A percentile compares a stretch with the other conserved stretches of the same genome.
phyloP scores from a whole-genome alignment of 2,113 vertebrate genomes.

The Enhydra lutris region DNA sequence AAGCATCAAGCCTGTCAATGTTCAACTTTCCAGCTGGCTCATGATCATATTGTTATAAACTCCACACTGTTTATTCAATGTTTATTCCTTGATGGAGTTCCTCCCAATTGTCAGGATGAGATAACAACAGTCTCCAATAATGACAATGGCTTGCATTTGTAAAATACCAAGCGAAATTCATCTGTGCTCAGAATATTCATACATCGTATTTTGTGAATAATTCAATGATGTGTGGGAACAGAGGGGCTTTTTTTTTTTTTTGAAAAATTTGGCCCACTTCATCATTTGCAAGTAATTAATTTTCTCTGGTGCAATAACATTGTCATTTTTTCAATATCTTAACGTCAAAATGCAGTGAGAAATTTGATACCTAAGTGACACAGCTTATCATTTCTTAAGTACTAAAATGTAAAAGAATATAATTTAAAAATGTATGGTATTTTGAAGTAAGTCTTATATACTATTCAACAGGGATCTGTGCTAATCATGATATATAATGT shows the following conservation, averaged over 20 bases:
- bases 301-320: conserved; percentile 34
- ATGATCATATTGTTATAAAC: not conserved
- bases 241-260: not conserved
- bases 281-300: conserved; percentile 29
- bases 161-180: conserved; percentile 20
- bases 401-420: conserved; percentile 58
- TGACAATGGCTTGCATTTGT: conserved; percentile 11
- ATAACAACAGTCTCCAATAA: not conserved
- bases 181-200: conserved; percentile 18
- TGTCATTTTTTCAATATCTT: conserved; percentile 38
- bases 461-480: conserved; percentile 42
- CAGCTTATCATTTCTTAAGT: conserved; percentile 26
- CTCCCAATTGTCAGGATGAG: not conserved
- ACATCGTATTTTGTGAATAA: not conserved
- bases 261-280: not conserved
- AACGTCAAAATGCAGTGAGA: conserved; percentile 28
- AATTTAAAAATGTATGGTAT: conserved; percentile 40
- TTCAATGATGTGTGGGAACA: conserved; percentile 5
- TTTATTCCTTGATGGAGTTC: not conserved
- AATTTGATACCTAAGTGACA: conserved; percentile 57
- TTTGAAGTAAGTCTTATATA: conserved; percentile 45
- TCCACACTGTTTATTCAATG: not conserved
- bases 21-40: not conserved
- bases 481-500: conserved; percentile 42
- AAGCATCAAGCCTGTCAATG: not conserved